Conservation (phyloP, 1,140 invertebrate species). For the Zaprionus vittiger region DNA sequence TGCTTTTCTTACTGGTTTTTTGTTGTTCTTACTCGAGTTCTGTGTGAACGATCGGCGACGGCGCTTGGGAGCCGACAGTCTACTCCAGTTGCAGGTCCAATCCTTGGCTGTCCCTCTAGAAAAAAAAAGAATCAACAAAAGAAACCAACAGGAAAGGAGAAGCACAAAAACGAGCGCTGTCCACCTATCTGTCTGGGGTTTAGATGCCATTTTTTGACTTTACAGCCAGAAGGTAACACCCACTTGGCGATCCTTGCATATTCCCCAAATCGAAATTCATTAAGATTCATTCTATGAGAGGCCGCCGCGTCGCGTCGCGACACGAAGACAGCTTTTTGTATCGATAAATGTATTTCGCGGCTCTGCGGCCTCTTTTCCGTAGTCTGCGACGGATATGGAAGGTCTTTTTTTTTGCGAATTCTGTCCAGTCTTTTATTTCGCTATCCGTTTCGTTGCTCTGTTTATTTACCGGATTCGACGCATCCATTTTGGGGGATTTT, state of each 20-base stretch:
- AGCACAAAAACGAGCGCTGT: conserved; percentile 50
- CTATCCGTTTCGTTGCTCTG: conserved; percentile 4
- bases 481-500: conserved; percentile 61
- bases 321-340: conserved; percentile 45
- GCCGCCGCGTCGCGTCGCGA: conserved; percentile 26
- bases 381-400: conserved; percentile 64
- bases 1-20: background rate
- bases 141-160: conserved; percentile 25
- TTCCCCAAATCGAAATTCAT: conserved; percentile 74
- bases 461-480: conserved; percentile 57
- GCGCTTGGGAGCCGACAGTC: conserved; percentile 32
- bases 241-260: conserved; percentile 66
- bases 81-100: conserved; percentile 9
- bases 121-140: conserved; percentile 62
- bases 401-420: conserved; percentile 17
- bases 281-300: conserved; percentile 76
- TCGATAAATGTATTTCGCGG: conserved; percentile 40
- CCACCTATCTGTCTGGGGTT: conserved; percentile 76
- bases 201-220: conserved; percentile 80
- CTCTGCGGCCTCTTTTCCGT: background rate
- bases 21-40: background rate
- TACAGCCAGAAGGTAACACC: conserved; percentile 78
- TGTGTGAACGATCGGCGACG: conserved; percentile 15
- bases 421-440: background rate
- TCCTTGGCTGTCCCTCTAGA: conserved; percentile 28